Conservation (phyloP, 2,113 vertebrate genomes). For the Regulus satrapa region DNA sequence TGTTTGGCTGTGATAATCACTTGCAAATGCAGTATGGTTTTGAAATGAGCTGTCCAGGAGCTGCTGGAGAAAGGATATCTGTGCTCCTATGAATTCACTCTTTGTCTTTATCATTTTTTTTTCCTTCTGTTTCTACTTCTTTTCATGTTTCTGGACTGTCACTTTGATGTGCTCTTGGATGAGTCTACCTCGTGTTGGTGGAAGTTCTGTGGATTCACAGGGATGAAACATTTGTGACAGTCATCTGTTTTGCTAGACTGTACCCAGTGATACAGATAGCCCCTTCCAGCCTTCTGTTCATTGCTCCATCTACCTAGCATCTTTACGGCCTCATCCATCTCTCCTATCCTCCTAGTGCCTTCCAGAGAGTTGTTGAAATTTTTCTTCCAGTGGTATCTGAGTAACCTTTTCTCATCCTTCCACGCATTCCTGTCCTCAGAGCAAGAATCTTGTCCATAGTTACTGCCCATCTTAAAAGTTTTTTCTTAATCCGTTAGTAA, state of each 20-base stretch:
- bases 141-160: background rate
- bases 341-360: background rate
- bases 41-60: constrained; percentile 56
- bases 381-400: background rate
- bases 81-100: background rate
- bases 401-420: background rate
- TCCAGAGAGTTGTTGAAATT: background rate
- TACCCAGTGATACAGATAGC: background rate
- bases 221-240: background rate
- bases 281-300: background rate
- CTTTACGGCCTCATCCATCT: background rate
- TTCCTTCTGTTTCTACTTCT: background rate
- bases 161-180: background rate
- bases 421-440: background rate
- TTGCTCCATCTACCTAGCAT: background rate
- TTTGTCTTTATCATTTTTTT: background rate
- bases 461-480: background rate
- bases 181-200: background rate
- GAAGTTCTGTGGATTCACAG: background rate
- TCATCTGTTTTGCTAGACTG: background rate
- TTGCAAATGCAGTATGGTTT: constrained; percentile 28
- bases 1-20: background rate
- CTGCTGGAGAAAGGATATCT: constrained; percentile 11
- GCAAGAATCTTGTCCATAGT: constrained; percentile 1
- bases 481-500: background rate